Conservation (phyloP, 2,888 invertebrate genomes). For the Pseudanteris insignis region DNA sequence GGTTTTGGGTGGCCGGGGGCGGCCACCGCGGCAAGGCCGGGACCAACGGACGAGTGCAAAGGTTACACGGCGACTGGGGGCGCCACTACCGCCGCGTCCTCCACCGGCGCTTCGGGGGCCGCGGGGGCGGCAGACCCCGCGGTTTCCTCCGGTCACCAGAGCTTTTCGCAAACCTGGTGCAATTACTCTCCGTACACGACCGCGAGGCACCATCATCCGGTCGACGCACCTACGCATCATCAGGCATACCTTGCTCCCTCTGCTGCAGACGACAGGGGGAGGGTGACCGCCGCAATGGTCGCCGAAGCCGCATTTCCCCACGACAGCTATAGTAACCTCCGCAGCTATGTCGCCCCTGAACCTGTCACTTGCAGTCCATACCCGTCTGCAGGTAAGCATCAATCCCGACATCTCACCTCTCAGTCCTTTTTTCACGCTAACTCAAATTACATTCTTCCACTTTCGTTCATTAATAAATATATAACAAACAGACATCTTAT, state of each 20-base stretch:
- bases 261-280: conserved; percentile 74
- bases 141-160: conserved; percentile 72
- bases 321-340: conserved; percentile 76
- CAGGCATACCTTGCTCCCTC: conserved; percentile 72
- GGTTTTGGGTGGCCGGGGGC: no score
- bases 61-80: conserved; percentile 67
- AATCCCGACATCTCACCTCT: no score
- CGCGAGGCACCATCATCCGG: conserved; percentile 70
- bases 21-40: conserved; percentile 66
- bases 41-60: conserved; percentile 70
- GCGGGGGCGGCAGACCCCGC: conserved; percentile 68
- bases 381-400: conserved; percentile 79
- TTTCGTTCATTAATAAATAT: no score
- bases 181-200: conserved; percentile 74
- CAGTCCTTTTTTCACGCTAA: no score
- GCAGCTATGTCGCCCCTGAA: conserved; percentile 78
- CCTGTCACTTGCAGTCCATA: conserved; percentile 80
- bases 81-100: conserved; percentile 69
- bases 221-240: conserved; percentile 69
- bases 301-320: conserved; percentile 76
- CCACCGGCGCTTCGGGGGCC: conserved; percentile 67
- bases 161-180: conserved; percentile 80
- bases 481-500: no score
- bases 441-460: no score
- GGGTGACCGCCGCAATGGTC: conserved; percentile 70